These are phyloP conservation scores for Passerina amoena DNA, from an alignment of 2,113 vertebrate species.

Conservation along the genomic window DNA sequence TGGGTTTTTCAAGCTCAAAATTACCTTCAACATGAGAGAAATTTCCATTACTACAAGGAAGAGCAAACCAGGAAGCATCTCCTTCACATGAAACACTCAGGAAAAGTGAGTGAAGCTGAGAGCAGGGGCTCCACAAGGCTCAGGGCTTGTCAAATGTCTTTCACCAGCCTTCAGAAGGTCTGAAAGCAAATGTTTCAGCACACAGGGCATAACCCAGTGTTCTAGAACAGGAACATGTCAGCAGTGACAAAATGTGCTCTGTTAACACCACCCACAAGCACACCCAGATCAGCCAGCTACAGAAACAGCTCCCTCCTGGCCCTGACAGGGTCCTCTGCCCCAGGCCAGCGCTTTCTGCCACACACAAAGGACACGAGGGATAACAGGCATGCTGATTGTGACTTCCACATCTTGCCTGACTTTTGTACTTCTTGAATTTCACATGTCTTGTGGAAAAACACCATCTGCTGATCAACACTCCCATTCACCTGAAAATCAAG, in stretches of 20 bases:
- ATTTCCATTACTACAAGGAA: not conserved
- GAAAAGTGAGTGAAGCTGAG: not conserved
- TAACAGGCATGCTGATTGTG: accelerated
- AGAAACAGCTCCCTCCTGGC: not conserved
- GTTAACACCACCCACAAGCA: not conserved
- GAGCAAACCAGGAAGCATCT: not conserved
- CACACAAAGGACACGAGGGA: accelerated
- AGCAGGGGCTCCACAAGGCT: not conserved
- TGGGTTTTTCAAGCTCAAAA: not conserved
- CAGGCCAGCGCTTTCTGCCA: not conserved
- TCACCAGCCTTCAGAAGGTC: not conserved
- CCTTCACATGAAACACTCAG: not conserved
- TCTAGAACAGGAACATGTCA: not conserved
- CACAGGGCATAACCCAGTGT: not conserved
- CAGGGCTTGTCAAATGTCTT: not conserved
- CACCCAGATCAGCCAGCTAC: not conserved
- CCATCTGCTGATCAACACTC: not conserved
- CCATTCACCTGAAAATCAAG: not conserved
- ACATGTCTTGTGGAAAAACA: not conserved
- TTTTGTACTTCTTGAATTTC: not conserved
- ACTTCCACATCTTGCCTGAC: not conserved
- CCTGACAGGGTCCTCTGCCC: not conserved
- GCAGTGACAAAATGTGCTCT: not conserved
- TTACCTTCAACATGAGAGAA: not conserved
- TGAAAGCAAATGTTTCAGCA: not conserved